Evolutionary conservation across 2,113 vertebrate species (phyloP).

Genomic region (Ceyx margarethae): DNA sequence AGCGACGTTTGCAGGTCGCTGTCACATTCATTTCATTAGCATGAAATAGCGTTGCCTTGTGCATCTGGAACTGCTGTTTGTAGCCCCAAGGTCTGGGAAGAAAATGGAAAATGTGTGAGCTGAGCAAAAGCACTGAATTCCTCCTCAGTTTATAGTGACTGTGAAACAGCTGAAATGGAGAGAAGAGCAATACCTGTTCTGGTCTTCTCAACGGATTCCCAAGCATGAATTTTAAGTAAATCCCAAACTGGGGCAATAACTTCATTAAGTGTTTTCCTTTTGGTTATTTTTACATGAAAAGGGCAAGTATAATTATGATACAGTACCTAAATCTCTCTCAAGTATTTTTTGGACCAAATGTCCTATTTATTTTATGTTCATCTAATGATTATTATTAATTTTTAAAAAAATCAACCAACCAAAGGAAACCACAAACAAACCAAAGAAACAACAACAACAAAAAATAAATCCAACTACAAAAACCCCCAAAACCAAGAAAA

Average conservation of each 20-base stretch:
- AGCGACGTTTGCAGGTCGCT: neutral
- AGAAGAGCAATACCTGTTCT: neutral
- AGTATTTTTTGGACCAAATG: neutral
- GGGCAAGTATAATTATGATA: neutral
- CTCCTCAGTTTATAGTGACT: neutral
- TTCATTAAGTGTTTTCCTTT: neutral
- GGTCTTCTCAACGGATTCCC: neutral
- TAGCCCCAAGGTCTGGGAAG: neutral
- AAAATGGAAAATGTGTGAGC: neutral
- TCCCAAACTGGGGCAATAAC: neutral
- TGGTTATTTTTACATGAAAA: neutral
- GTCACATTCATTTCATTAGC: constrained; percentile 23
- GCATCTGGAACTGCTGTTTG: neutral
- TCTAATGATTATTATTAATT: too few relatives aligned
- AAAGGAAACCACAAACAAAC: too few relatives aligned
- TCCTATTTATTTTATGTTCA: neutral
- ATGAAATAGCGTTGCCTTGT: neutral
- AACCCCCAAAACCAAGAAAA: too few relatives aligned
- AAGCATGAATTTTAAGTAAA: neutral
- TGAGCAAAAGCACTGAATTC: neutral
- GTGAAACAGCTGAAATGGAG: neutral
- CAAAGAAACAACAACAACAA: too few relatives aligned
- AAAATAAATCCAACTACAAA: too few relatives aligned
- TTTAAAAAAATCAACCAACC: too few relatives aligned
- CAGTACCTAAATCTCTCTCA: neutral